phyloP scores from a whole-genome alignment of 2,797 vertebrate species.

The Eupleurogrammus muticus region DNA sequence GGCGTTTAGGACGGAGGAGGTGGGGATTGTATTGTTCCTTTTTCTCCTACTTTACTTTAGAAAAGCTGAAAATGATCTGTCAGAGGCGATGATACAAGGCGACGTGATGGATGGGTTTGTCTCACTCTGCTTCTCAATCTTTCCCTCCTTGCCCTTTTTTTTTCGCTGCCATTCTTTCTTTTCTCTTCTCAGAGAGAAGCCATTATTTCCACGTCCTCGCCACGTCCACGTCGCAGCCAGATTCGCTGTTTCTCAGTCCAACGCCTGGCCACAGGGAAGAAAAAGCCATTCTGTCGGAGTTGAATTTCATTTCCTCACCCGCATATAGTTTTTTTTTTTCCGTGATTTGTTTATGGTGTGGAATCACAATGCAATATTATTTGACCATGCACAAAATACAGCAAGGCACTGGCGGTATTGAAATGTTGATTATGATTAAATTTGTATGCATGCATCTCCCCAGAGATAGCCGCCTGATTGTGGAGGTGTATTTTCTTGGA shows the following conservation, averaged over 20 bases:
- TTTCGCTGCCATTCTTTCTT: slow-evolving; percentile 48
- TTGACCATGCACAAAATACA: slow-evolving; percentile 51
- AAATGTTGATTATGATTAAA: slow-evolving; percentile 78
- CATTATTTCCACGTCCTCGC: slow-evolving; percentile 72
- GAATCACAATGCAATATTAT: slow-evolving; percentile 71
- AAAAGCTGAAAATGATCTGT: slow-evolving; percentile 80
- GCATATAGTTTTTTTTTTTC: slow-evolving; percentile 39
- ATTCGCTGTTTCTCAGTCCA: slow-evolving; percentile 67
- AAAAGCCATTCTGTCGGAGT: slow-evolving; percentile 67
- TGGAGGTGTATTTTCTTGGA: slow-evolving; percentile 34
- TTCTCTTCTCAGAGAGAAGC: slow-evolving; percentile 57
- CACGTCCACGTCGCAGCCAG: slow-evolving; percentile 66
- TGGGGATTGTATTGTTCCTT: slow-evolving; percentile 18
- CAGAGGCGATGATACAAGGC: slow-evolving; percentile 77
- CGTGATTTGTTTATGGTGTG: slow-evolving; percentile 54
- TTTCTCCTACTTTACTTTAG: slow-evolving; percentile 32
- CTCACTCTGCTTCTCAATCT: slow-evolving; percentile 68
- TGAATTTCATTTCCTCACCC: slow-evolving; percentile 69
- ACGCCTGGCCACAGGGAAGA: slow-evolving; percentile 68
- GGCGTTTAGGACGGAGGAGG: slow-evolving; percentile 45
- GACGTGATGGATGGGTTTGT: slow-evolving; percentile 78
- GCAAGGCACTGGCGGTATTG: slow-evolving; percentile 58
- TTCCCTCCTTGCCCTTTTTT: slow-evolving; percentile 54
- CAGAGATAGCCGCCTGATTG: slow-evolving; percentile 56
- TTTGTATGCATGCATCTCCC: slow-evolving; percentile 64